phyloP scores from a whole-genome alignment of 2,113 vertebrate genomes.

The Numenius arquata region DNA sequence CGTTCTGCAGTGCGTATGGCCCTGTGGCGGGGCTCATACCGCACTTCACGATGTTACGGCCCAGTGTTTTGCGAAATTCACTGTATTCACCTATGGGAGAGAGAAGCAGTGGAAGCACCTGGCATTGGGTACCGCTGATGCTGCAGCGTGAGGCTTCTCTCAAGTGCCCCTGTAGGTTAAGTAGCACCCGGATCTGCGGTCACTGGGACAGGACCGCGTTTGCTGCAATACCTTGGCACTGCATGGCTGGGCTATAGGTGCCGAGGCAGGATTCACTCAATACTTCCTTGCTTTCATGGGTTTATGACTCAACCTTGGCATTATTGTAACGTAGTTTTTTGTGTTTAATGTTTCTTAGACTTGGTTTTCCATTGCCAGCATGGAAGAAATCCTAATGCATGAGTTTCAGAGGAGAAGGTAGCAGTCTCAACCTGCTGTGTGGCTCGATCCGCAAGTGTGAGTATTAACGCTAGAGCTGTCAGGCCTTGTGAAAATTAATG shows the following conservation, averaged over 20 bases:
- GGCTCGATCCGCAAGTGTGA: conserved; percentile 83
- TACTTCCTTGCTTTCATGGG: conserved; percentile 67
- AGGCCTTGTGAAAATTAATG: conserved; percentile 80
- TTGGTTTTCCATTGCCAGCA: conserved; percentile 83
- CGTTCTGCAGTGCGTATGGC: neutral
- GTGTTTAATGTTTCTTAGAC: conserved; percentile 85
- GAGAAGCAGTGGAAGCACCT: neutral
- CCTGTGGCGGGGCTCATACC: neutral
- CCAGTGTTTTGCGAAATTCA: accelerated
- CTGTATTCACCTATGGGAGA: accelerated
- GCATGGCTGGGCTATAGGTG: accelerated
- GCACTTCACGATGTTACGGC: neutral
- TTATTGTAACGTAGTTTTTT: conserved; percentile 80
- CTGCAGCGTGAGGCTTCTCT: neutral
- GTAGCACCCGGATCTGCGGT: neutral
- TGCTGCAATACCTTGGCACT: neutral
- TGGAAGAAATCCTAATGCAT: conserved; percentile 81
- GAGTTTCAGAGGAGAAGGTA: conserved; percentile 82
- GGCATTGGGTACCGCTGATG: accelerated
- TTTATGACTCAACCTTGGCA: conserved; percentile 61
- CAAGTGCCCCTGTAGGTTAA: neutral
- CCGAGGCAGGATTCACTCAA: neutral
- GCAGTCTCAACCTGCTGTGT: conserved; percentile 80
- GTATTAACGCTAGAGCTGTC: conserved; percentile 78
- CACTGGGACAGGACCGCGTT: neutral